Evolutionary conservation across 2,113 vertebrate species (phyloP), one percentile per base, ranked within the genome.

Genomic region (Megatriorchis doriae): DNA sequence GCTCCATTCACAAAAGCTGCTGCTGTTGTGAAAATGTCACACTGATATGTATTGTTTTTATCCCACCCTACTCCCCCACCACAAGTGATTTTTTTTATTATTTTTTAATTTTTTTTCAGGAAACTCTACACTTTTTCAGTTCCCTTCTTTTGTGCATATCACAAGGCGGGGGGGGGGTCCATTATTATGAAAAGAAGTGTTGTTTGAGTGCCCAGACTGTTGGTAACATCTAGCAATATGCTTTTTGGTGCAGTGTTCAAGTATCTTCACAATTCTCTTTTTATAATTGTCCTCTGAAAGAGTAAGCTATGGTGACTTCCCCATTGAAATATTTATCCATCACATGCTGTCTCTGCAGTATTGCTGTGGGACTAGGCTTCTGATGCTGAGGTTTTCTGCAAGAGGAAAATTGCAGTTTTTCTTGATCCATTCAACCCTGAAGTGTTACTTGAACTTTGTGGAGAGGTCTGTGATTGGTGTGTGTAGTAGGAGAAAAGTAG

Each of bases 181-280:
- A 22, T 70, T 83, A 13, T 84, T 71, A 56, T 93, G 87, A 94
- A 94, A 77, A 89, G 50, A 31, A 74, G 58, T 40, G 72, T 92
- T 90, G 92, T 96, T 65, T 66, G 82, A 43, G 43, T 53, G 72
- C 82, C 86, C 79, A 81, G 88, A 34, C 81, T 78, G 45, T 29
- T 86, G 47, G 45, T 95, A 71, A 84, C 86, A 88, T 95, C 55
- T 81, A 88, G 52, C 83, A 88, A 18, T 94, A 65, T 87, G 88
- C 38, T 86, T 86, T 93, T 79, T 62, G 48, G 22, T 89, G 40
- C 36, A 53, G 23, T 20, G 13, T 55, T 92, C 48, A 45, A 94
- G 88, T 92, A 43, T 90, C 88, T 90, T 87, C 79, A 88, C 88
- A 94, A 45, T 93, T 83, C 67, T 66, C 58, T 74, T 78, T 90